Conservation (phyloP, 2,888 invertebrate species). For the Coenonympha glycerion region DNA sequence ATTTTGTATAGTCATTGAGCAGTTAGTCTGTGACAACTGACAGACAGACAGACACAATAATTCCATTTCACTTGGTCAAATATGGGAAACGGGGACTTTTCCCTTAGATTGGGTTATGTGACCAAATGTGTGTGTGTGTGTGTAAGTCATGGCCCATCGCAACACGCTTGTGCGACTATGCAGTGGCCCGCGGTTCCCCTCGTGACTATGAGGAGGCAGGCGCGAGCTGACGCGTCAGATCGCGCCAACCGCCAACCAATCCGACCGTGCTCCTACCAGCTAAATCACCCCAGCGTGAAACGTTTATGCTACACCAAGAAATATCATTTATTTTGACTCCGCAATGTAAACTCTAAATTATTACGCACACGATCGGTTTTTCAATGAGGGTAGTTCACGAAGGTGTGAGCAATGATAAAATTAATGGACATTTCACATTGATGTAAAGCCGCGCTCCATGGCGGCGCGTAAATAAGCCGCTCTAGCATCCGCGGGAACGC, state of each 20-base stretch:
- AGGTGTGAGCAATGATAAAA: conserved; percentile 24
- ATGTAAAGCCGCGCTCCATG: conserved; percentile 18
- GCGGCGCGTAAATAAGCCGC: conserved; percentile 15
- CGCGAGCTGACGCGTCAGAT: conserved; percentile 4
- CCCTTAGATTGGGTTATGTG: too few species aligned
- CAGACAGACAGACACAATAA: too few species aligned
- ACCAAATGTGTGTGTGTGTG: too few species aligned
- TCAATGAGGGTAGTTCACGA: not conserved
- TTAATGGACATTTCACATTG: conserved; percentile 22
- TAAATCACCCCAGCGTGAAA: conserved; percentile 33
- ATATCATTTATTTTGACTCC: conserved; percentile 4
- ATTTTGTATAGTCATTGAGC: too few species aligned
- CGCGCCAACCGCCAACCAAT: conserved; percentile 10
- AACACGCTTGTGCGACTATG: too few species aligned
- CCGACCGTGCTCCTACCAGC: conserved; percentile 22
- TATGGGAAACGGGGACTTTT: too few species aligned
- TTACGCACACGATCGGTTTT: not conserved
- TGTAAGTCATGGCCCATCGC: too few species aligned
- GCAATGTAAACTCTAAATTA: not conserved
- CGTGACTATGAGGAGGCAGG: not conserved
- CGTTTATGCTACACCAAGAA: conserved; percentile 19
- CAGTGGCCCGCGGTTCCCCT: too few species aligned
- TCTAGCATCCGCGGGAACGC: conserved; percentile 10
- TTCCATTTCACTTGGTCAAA: too few species aligned
- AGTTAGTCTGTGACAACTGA: too few species aligned